A percentile compares a stretch with the other conserved stretches of the same genome.
Evolutionary conservation across 2,113 vertebrate species (phyloP).

Genomic region (Clarias gariepinus): DNA sequence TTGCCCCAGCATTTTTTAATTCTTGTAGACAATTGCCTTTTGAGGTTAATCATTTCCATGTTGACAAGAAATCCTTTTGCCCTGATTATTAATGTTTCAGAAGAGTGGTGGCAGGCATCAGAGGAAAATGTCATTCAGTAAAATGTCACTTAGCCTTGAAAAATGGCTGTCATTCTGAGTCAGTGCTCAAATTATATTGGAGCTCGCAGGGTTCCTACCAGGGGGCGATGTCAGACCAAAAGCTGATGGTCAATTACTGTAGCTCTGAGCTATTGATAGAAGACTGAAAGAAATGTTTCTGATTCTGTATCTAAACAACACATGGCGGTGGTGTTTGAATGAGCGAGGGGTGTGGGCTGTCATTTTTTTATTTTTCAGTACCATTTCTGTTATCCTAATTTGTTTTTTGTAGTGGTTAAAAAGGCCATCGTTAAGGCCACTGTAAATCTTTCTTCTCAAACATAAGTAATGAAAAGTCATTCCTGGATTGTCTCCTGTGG

Average conservation of each 20-base stretch:
- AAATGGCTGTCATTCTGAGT: conserved; percentile 10
- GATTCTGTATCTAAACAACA: not conserved
- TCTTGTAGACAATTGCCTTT: not conserved
- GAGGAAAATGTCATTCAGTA: conserved; percentile 1
- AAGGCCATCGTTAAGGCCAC: not conserved
- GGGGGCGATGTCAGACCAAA: conserved; percentile 14
- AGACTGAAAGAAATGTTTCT: not conserved
- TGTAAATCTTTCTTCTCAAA: not conserved
- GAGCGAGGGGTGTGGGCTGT: not conserved
- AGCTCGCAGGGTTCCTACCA: not conserved
- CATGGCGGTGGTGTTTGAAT: not conserved
- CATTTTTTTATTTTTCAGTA: not conserved
- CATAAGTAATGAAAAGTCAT: not conserved
- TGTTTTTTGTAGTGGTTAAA: not conserved
- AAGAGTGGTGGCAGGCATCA: not conserved
- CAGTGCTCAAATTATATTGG: conserved; percentile 21
- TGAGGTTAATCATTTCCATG: conserved; percentile 18
- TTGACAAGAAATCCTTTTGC: conserved; percentile 17
- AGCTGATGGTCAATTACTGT: conserved; percentile 8
- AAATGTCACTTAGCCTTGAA: conserved; percentile 13
- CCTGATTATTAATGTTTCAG: conserved; percentile 17
- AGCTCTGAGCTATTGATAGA: conserved; percentile 15
- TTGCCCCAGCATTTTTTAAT: not conserved
- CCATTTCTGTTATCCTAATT: not conserved
- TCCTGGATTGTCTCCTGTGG: not conserved